Evolutionary conservation across 2,797 vertebrate genomes (phyloP).

Genomic region (Microchirus variegatus): DNA sequence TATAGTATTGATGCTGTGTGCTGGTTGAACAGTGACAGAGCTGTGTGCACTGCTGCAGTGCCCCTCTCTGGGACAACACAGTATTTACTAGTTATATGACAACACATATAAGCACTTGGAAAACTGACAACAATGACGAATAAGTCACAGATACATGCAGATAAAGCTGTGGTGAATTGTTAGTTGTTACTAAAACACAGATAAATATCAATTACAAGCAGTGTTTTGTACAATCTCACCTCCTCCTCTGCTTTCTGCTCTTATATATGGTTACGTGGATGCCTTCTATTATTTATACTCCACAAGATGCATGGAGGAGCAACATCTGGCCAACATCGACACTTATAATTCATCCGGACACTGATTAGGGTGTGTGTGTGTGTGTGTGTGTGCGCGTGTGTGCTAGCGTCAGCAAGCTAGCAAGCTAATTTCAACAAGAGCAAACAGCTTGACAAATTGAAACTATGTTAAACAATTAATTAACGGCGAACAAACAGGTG

Average conservation of each 20-base stretch:
- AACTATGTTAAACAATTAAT: conserved; percentile 77
- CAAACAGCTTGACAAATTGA: conserved; percentile 73
- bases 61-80: conserved; percentile 75
- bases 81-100: conserved; percentile 51
- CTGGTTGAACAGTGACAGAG: conserved; percentile 17
- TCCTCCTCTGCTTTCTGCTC: neutral
- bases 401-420: conserved; percentile 64
- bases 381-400: too few species aligned
- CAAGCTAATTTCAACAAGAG: conserved; percentile 50
- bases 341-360: conserved; percentile 70
- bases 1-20: conserved; percentile 23
- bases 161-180: neutral
- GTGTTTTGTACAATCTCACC: neutral
- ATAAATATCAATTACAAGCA: neutral
- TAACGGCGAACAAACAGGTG: conserved; percentile 71
- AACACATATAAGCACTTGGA: neutral
- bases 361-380: conserved; percentile 52
- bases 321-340: conserved; percentile 67
- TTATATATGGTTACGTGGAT: neutral
- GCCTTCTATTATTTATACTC: conserved; percentile 38
- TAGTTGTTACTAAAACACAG: neutral
- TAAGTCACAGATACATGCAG: neutral
- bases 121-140: neutral
- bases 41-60: conserved; percentile 69
- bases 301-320: conserved; percentile 23